Evolutionary conservation across 2,797 vertebrate species (phyloP).

Genomic region (Rhyacichthys aspro): DNA sequence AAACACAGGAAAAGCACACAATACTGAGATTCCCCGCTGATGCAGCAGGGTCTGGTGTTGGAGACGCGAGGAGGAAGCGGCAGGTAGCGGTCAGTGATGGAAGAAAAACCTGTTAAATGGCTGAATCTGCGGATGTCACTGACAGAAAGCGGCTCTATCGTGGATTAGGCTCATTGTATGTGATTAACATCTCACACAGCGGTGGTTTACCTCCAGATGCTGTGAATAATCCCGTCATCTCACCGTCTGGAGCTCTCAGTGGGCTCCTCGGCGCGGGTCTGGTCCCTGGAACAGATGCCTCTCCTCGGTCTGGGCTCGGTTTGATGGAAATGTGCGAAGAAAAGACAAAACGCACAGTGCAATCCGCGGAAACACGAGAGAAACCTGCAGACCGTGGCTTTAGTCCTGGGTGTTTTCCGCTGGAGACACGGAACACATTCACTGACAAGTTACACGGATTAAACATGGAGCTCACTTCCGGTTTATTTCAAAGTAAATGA

Average conservation of each 20-base stretch:
- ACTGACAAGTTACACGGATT: not conserved
- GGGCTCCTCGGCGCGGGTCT: slow-evolving; percentile 4
- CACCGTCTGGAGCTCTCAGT: slow-evolving; percentile 35
- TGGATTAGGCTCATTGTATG: not conserved
- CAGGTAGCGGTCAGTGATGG: not conserved
- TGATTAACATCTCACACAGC: not conserved
- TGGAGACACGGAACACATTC: slow-evolving; percentile 30
- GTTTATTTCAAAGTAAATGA: slow-evolving; percentile 36
- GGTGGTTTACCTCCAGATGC: slow-evolving; percentile 28
- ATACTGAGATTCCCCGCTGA: not conserved
- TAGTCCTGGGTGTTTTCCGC: slow-evolving; percentile 52
- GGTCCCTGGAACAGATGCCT: not conserved
- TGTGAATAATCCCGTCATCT: slow-evolving; percentile 18
- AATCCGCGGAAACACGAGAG: not conserved
- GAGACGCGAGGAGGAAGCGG: too few species aligned
- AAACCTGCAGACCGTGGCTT: not conserved
- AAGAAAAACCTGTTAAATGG: not conserved
- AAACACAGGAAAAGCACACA: slow-evolving; percentile 14
- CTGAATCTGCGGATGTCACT: slow-evolving; percentile 13
- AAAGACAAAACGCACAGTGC: not conserved
- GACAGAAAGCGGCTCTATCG: not conserved
- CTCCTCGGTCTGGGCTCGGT: not conserved
- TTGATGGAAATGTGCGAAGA: not conserved
- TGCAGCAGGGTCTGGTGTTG: too few species aligned
- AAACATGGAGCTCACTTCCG: not conserved